Conservation (phyloP, 2,888 invertebrate species). For the Strigamia maritima region DNA sequence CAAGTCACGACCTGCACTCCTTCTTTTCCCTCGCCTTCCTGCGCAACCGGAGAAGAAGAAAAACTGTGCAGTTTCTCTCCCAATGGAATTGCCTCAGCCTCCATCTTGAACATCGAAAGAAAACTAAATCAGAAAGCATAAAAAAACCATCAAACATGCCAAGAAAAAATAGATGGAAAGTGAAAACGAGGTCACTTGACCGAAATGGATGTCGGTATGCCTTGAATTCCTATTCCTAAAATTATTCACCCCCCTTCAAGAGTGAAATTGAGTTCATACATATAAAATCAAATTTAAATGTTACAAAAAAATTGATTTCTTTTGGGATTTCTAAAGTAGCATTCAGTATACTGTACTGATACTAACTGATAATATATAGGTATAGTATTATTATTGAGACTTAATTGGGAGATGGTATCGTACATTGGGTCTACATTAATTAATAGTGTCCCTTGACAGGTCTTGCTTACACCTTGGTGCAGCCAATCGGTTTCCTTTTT, state of each 20-base stretch:
- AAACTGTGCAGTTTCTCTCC: conserved; percentile 2
- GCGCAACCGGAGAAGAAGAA: conserved; percentile 4
- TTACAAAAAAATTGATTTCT: neutral
- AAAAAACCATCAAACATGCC: conserved; percentile 30
- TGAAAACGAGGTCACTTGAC: conserved; percentile 32
- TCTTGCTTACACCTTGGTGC: neutral
- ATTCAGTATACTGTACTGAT: neutral
- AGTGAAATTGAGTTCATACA: conserved; percentile 11
- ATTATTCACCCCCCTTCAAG: conserved; percentile 20
- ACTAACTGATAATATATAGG: no score
- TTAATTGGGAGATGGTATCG: neutral
- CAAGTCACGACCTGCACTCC: conserved; percentile 24
- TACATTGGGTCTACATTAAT: neutral
- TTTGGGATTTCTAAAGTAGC: neutral
- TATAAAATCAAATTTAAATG: neutral
- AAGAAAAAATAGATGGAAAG: conserved; percentile 32
- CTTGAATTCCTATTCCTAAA: neutral
- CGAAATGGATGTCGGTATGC: conserved; percentile 19
- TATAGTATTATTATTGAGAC: no score
- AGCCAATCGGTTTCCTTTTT: neutral
- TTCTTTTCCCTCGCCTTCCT: conserved; percentile 15
- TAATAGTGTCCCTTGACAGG: neutral
- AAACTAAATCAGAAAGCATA: conserved; percentile 32
- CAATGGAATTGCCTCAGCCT: conserved; percentile 25
- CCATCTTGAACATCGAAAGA: conserved; percentile 30